Conservation (phyloP, 1,140 invertebrate species). For the Drosophila elegans region DNA sequence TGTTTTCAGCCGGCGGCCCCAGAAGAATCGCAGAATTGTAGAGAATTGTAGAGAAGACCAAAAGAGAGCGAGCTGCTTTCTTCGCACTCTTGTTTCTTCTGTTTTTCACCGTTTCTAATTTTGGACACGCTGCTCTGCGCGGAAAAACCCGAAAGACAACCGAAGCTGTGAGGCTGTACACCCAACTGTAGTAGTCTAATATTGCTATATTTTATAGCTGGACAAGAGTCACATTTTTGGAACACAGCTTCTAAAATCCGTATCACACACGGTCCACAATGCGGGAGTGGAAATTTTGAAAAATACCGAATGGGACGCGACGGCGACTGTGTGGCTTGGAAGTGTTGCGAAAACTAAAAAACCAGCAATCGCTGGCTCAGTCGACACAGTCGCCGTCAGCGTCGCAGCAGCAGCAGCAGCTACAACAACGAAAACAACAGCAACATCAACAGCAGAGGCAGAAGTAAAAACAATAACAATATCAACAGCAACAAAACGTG, state of each 20-base stretch:
- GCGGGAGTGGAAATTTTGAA: not conserved
- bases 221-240: conserved; percentile 59
- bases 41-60: conserved; percentile 8
- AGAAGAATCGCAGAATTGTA: conserved; percentile 17
- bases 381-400: conserved; percentile 40
- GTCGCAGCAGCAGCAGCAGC: conserved; percentile 24
- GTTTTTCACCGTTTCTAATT: conserved; percentile 63
- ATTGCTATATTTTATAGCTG: conserved; percentile 10
- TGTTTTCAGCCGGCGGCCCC: conserved; percentile 20
- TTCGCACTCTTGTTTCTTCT: conserved; percentile 22
- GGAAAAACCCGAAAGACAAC: conserved; percentile 19
- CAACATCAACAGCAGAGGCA: conserved; percentile 35
- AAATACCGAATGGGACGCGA: conserved; percentile 5
- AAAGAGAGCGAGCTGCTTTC: conserved; percentile 16
- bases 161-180: conserved; percentile 20
- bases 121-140: conserved; percentile 50
- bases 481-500: conserved; percentile 43
- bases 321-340: conserved; percentile 72
- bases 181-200: conserved; percentile 41
- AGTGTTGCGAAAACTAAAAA: conserved; percentile 81
- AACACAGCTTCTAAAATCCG: conserved; percentile 3
- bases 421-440: conserved; percentile 6
- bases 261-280: conserved; percentile 28
- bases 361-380: conserved; percentile 40
- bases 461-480: conserved; percentile 36